phyloP scores from a whole-genome alignment of 1,140 invertebrate species.

The Eupristina koningsbergeri region DNA sequence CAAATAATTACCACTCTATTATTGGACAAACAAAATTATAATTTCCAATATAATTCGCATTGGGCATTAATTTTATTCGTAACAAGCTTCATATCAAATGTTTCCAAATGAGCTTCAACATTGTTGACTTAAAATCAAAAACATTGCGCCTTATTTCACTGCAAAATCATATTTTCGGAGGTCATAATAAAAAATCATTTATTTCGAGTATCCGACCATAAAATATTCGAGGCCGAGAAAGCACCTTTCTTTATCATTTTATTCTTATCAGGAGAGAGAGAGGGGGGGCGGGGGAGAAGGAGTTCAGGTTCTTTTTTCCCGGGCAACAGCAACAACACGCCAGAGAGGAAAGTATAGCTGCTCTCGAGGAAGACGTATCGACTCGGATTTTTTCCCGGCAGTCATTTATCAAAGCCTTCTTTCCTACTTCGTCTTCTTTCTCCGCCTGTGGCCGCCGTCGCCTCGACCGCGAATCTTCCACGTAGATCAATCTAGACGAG shows the following conservation, averaged over 20 bases:
- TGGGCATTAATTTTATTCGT: no score
- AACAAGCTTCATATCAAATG: no score
- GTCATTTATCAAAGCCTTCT: slow-evolving; percentile 71
- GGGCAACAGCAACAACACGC: slow-evolving; percentile 21
- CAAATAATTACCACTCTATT: no score
- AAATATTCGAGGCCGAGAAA: slow-evolving; percentile 37
- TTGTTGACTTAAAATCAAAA: neutral
- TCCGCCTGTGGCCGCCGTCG: slow-evolving; percentile 36
- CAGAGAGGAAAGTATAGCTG: slow-evolving; percentile 46
- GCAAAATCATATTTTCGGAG: slow-evolving; percentile 5
- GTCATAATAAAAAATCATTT: slow-evolving; percentile 18
- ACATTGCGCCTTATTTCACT: neutral
- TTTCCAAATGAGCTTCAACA: neutral
- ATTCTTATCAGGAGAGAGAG: slow-evolving; percentile 46
- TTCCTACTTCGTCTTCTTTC: slow-evolving; percentile 55
- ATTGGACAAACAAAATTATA: no score
- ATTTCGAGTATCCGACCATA: slow-evolving; percentile 33
- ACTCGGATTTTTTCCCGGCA: slow-evolving; percentile 68
- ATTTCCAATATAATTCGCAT: no score
- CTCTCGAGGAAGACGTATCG: slow-evolving; percentile 70
- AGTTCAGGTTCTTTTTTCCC: slow-evolving; percentile 39
- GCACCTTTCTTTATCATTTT: slow-evolving; percentile 46
- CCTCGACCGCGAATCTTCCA: slow-evolving; percentile 21
- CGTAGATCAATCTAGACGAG: slow-evolving; percentile 16
- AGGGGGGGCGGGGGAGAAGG: slow-evolving; percentile 6